Conservation (phyloP, 1,140 invertebrate genomes). For the Phortica variegata region DNA sequence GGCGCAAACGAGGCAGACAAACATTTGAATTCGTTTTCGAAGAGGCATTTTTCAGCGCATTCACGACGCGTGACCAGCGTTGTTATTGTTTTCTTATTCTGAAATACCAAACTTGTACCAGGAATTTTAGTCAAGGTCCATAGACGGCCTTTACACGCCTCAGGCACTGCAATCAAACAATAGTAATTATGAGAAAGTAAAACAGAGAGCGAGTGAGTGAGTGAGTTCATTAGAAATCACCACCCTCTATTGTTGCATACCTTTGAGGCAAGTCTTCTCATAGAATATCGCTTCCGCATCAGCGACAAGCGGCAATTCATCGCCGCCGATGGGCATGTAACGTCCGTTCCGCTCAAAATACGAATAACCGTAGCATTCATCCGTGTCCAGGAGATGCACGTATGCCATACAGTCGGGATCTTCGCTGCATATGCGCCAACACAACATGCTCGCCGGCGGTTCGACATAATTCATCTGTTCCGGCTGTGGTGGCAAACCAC, state of each 20-base stretch:
- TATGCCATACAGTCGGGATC: conserved; percentile 58
- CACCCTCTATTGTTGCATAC: conserved; percentile 24
- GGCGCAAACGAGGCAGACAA: conserved; percentile 59
- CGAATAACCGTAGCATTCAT: conserved; percentile 57
- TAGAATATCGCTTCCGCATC: conserved; percentile 60
- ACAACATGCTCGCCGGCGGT: conserved; percentile 58
- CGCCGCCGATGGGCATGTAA: conserved; percentile 31
- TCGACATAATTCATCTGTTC: no score
- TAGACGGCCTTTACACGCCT: conserved; percentile 47
- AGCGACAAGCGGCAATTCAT: conserved; percentile 48
- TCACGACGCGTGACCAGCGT: conserved; percentile 56
- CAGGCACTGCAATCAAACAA: conserved; percentile 41
- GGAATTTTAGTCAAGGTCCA: conserved; percentile 60
- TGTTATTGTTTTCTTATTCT: conserved; percentile 57
- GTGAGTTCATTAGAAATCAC: conserved; percentile 5
- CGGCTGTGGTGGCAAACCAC: conserved; percentile 33
- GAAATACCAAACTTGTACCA: conserved; percentile 58
- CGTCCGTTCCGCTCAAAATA: conserved; percentile 36
- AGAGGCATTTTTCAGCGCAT: conserved; percentile 59
- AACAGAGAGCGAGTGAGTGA: no score
- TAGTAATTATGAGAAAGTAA: not conserved
- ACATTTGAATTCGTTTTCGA: conserved; percentile 57
- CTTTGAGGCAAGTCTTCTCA: conserved; percentile 57
- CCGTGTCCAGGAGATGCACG: conserved; percentile 54
- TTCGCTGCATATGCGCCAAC: conserved; percentile 56